A percentile compares a stretch with the other conserved stretches of the same genome.
Conservation (phyloP, 1,140 invertebrate species). For the Zaprionus inermis region DNA sequence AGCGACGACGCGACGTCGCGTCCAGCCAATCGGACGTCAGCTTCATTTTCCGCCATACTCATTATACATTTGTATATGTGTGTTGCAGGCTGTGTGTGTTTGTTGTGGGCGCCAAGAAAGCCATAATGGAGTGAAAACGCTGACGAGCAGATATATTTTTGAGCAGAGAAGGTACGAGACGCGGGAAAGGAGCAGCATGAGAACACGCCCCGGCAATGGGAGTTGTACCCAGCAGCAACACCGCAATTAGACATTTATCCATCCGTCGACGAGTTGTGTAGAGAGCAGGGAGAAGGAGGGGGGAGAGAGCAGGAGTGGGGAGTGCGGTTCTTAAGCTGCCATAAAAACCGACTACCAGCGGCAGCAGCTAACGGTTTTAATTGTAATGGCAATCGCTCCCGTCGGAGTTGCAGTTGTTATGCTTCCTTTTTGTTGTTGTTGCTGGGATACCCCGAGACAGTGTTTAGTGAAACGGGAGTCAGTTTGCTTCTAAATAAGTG, state of each 20-base stretch:
- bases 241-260: constrained; percentile 52
- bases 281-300: not conserved
- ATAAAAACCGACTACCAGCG: constrained; percentile 20
- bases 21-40: constrained; percentile 62
- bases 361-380: constrained; percentile 10
- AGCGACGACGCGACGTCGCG: constrained; percentile 57
- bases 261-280: constrained; percentile 12
- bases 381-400: constrained; percentile 18
- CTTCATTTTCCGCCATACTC: constrained; percentile 38
- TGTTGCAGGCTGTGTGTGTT: not conserved
- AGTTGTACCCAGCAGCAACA: not conserved
- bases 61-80: constrained; percentile 48
- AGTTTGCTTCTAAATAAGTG: not conserved
- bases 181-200: not conserved
- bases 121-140: constrained; percentile 40
- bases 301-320: not conserved
- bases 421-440: not conserved
- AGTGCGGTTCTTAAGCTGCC: constrained; percentile 7
- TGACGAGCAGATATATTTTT: constrained; percentile 14
- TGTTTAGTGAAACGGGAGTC: constrained; percentile 19
- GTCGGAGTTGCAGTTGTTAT: not conserved
- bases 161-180: not conserved
- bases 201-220: too few relatives aligned
- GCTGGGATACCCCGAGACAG: not conserved
- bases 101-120: constrained; percentile 34